Evolutionary conservation across 2,888 invertebrate genomes (phyloP).

Genomic region (Hirtodrosophila confusa): DNA sequence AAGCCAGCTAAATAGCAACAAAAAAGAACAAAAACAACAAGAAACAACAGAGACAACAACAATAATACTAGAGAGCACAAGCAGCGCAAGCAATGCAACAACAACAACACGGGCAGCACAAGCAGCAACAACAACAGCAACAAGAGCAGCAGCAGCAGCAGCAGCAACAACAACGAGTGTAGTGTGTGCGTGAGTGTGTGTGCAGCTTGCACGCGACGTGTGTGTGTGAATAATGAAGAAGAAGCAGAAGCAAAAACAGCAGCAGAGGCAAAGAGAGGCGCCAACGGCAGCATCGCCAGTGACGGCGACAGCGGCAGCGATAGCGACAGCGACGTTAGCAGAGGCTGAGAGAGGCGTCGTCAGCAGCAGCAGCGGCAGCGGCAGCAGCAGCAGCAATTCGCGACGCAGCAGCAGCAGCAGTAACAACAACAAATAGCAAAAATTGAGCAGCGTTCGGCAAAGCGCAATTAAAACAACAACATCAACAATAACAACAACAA

Average conservation of each 20-base stretch:
- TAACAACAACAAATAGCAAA: conserved; percentile 74
- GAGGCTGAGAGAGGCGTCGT: conserved; percentile 42
- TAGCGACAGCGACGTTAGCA: conserved; percentile 33
- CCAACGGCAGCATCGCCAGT: conserved; percentile 38
- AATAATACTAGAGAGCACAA: conserved; percentile 14
- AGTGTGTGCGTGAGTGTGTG: conserved; percentile 60
- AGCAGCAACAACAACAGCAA: conserved; percentile 22
- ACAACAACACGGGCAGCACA: conserved; percentile 2
- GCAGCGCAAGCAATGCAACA: conserved; percentile 15
- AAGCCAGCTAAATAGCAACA: conserved; percentile 15
- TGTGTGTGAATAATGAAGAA: conserved; percentile 76
- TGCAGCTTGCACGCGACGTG: conserved; percentile 63
- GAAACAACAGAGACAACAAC: conserved; percentile 1
- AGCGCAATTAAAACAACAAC: conserved; percentile 58
- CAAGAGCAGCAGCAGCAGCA: conserved; percentile 32
- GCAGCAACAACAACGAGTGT: conserved; percentile 44
- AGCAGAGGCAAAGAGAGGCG: conserved; percentile 44
- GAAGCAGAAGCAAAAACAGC: conserved; percentile 73
- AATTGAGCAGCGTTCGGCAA: conserved; percentile 77
- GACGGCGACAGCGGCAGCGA: conserved; percentile 22
- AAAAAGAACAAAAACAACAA: conserved; percentile 13
- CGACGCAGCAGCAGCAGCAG: conserved; percentile 69
- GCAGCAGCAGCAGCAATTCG: conserved; percentile 55
- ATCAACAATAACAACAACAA: conserved; percentile 30
- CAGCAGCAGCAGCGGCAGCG: conserved; percentile 53